These are phyloP conservation scores for Phalacrocorax pelagicus DNA, from an alignment of 2,113 vertebrate genomes.

Conservation along the genomic window DNA sequence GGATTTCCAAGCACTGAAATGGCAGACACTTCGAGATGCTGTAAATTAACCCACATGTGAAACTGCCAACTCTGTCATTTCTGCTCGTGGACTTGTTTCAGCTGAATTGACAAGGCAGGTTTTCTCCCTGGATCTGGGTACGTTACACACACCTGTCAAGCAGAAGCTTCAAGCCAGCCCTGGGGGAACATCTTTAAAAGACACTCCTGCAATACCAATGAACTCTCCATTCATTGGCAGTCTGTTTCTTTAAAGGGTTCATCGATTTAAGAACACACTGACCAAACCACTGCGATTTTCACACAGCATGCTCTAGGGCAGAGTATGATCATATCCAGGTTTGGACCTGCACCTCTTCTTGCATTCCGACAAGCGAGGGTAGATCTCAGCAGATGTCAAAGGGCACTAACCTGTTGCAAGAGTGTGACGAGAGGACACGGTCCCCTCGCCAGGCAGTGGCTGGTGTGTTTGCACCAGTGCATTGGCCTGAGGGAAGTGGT, in stretches of 20 bases:
- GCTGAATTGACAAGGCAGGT: conserved; percentile 19
- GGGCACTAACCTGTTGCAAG: not conserved
- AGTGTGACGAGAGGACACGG: not conserved
- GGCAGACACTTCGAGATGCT: not conserved
- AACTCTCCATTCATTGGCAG: not conserved
- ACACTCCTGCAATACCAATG: conserved; percentile 49
- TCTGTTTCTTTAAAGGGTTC: not conserved
- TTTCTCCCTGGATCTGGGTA: conserved; percentile 50
- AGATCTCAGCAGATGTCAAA: not conserved
- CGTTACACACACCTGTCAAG: conserved; percentile 29
- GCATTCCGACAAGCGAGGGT: not conserved
- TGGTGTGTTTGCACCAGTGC: not conserved
- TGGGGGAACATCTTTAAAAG: conserved; percentile 17
- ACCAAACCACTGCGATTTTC: not conserved
- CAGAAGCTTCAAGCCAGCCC: conserved; percentile 35
- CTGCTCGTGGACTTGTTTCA: not conserved
- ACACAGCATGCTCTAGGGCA: not conserved
- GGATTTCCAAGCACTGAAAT: conserved; percentile 33
- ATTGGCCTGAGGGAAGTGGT: not conserved
- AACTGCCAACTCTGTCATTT: not conserved
- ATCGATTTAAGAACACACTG: not conserved
- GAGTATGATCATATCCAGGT: not conserved
- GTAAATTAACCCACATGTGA: conserved; percentile 45
- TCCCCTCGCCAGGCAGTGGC: accelerated
- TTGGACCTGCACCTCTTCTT: not conserved